phyloP scores from a whole-genome alignment of 2,113 vertebrate species.

The Dasyurus viverrinus region DNA sequence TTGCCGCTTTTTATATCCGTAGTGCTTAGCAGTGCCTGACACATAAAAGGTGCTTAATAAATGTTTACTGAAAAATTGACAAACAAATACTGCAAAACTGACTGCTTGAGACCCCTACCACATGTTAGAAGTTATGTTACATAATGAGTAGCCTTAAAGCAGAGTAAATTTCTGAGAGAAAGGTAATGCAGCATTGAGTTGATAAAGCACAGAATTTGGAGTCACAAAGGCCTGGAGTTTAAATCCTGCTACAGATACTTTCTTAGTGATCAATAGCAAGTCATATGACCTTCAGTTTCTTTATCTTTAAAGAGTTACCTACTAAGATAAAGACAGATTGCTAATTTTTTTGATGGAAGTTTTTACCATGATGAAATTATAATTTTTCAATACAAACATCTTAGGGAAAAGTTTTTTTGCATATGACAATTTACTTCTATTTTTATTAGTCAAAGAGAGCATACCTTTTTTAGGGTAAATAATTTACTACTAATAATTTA shows the following conservation, averaged over 20 bases:
- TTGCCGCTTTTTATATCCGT: not conserved
- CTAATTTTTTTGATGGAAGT: not conserved
- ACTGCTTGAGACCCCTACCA: not conserved
- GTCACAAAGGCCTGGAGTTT: not conserved
- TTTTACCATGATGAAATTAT: not conserved
- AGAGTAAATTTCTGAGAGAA: not conserved
- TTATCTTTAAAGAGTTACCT: not conserved
- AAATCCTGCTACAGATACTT: not conserved
- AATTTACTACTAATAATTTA: not conserved
- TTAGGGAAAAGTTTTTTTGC: no score
- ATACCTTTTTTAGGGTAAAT: not conserved
- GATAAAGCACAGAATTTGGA: not conserved
- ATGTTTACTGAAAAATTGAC: not conserved
- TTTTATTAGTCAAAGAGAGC: not conserved
- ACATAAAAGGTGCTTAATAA: not conserved
- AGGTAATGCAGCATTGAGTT: not conserved
- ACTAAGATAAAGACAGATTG: not conserved
- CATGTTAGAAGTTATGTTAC: not conserved
- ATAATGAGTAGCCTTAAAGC: not conserved
- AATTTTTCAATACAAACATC: not conserved
- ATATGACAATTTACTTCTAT: not conserved
- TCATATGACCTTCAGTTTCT: not conserved
- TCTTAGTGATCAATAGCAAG: not conserved
- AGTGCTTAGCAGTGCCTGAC: not conserved
- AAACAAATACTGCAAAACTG: not conserved